phyloP scores from a whole-genome alignment of 2,888 invertebrate genomes.

The Patella depressa region DNA sequence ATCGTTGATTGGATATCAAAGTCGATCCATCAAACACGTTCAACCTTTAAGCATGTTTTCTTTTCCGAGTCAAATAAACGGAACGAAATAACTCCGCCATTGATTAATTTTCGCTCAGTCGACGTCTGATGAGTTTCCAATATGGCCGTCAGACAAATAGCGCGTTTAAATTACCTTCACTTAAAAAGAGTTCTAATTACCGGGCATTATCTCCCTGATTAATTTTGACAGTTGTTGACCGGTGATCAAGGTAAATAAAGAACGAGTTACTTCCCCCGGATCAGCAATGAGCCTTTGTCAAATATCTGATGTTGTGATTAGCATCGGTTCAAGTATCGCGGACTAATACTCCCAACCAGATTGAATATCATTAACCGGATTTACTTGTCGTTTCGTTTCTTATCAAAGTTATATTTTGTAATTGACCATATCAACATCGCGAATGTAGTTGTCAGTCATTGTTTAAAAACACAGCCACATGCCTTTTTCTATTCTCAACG shows the following conservation, averaged over 20 bases:
- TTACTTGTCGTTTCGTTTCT: conserved; percentile 5
- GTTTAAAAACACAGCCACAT: too few species aligned
- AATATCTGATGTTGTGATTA: too few species aligned
- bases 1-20: conserved; percentile 9
- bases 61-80: neutral
- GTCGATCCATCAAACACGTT: neutral
- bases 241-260: too few species aligned
- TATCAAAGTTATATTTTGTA: neutral
- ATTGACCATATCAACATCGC: too few species aligned
- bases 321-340: too few species aligned
- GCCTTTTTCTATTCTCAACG: too few species aligned
- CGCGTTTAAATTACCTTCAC: conserved; percentile 1
- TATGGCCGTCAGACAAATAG: conserved; percentile 5
- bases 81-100: conserved; percentile 6
- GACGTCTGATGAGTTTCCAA: conserved; percentile 10
- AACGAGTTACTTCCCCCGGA: too few species aligned
- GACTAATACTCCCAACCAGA: neutral
- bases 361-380: conserved; percentile 6
- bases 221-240: conserved; percentile 8
- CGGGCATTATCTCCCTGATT: neutral
- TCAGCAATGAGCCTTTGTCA: too few species aligned
- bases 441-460: too few species aligned
- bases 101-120: conserved; percentile 2
- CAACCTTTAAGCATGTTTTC: conserved; percentile 10
- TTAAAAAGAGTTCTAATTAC: conserved; percentile 10